Base-by-base conservation (phyloP, 1,140 invertebrate genomes). In the Neodiprion virginianus region DNA sequence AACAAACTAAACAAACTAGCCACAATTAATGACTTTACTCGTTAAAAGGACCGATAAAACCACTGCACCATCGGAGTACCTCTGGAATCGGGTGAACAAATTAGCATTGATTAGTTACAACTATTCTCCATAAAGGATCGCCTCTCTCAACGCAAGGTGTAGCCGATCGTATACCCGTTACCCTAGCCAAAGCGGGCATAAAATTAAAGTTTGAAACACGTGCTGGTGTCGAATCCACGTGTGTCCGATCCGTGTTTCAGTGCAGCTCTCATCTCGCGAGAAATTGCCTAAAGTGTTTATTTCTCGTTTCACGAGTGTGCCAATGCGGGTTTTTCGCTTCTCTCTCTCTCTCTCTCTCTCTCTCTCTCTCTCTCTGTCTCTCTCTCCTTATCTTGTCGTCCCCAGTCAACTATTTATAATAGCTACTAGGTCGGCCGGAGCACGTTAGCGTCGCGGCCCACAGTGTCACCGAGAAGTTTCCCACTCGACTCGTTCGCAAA, bases 391-490 rank as follows among this genome's bases (percentile, higher is more conserved):
- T 61, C 53, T 61, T 8, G 53, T 61, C 53, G 53, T 61, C 53
- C 53, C 53, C 53, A 61, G 53, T 61, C 4, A 61, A 61, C 53
- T 61, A 61, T 61, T 61, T 61, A 61, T 61, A 61, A 14, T 61
- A 61, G 53, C 53, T 61, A 61, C 53, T 61, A 61, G 53, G 53
- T 61, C 53, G 53, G 53, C n/a, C n/a, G 11, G n/a, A 8, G 8
- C 53, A 61, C 53, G 53, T 61, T 61, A 61, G 53, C 53, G 53
- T 61, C 53, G 53, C 53, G n/a, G 53, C 28, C 8, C n/a, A 61
- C 53, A 61, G 53, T 61, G 53, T 61, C 53, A 61, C 11, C 53
- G 11, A 61, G n/a, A 61, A 61, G 53, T 61, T 17, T 61, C 53
- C 53, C 53, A 61, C 53, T 61, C n/a, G n/a, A 61, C n/a, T 12